Evolutionary conservation across 2,888 invertebrate genomes (phyloP).

Genomic region (Drosophila incognita): DNA sequence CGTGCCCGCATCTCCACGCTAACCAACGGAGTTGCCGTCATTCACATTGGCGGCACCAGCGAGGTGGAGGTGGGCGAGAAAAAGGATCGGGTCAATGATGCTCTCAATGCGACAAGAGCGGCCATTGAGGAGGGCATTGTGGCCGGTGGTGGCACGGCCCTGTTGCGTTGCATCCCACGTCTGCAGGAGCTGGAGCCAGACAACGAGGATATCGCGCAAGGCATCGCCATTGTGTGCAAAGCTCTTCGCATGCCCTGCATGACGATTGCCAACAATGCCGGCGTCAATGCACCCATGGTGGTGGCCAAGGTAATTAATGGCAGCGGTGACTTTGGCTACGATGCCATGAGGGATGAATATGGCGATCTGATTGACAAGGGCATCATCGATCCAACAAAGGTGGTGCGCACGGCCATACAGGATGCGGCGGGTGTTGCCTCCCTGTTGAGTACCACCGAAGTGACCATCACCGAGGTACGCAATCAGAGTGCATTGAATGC

Average conservation of each 20-base stretch:
- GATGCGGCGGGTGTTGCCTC: slow-evolving; percentile 98
- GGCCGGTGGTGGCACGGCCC: slow-evolving; percentile 96
- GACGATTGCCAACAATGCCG: slow-evolving; percentile 95
- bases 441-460: slow-evolving; percentile 97
- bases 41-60: slow-evolving; percentile 94
- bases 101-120: slow-evolving; percentile 96
- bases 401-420: slow-evolving; percentile 94
- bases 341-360: slow-evolving; percentile 93
- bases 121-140: slow-evolving; percentile 99
- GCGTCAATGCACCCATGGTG: slow-evolving; percentile 95
- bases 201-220: slow-evolving; percentile 78
- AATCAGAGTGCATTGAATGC: slow-evolving; percentile 90
- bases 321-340: slow-evolving; percentile 92
- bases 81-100: slow-evolving; percentile 97
- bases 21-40: slow-evolving; percentile 92
- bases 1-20: slow-evolving; percentile 95
- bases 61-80: slow-evolving; percentile 98
- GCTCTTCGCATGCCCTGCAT: slow-evolving; percentile 94
- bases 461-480: slow-evolving; percentile 96
- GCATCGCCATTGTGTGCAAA: slow-evolving; percentile 93
- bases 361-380: slow-evolving; percentile 95
- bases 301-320: slow-evolving; percentile 95
- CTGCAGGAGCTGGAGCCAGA: slow-evolving; percentile 88
- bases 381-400: slow-evolving; percentile 97
- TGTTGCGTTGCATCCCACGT: slow-evolving; percentile 91